Evolutionary conservation across 2,113 vertebrate genomes (phyloP), one percentile per base, ranked within the genome.

Genomic region (Tautogolabrus adspersus): DNA sequence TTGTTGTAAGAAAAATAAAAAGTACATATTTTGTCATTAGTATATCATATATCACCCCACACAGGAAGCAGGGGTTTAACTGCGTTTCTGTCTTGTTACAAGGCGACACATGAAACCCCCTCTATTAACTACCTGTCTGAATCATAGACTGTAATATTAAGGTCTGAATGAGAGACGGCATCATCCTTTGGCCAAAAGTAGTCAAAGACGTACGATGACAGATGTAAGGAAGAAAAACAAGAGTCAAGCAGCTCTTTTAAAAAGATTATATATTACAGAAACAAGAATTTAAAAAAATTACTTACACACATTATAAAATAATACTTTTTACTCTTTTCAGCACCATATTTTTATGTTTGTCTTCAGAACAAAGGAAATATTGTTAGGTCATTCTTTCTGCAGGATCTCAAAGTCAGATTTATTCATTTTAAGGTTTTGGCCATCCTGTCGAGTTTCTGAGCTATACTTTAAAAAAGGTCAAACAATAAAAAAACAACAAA

Each of bases 191-290:
- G 81, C 70, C 42, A 0, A 42, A 0, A 13, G 12, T 0, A 40
- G 44, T 11, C 12, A 34, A 66, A 0, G 10, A 0, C 46, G 8
- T 26, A 10, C 1, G 37, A 44, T 21, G 56, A 51, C 18, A n/a
- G 18, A 3, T 1, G 38, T 60, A 15, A 19, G 38, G 59, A 92
- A 91, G 51, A 88, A 93, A 91, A 91, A 93, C 93, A 89, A 88
- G 75, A 94, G 90, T 88, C 93, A 61, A 87, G 64, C 77, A 88
- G 88, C 91, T 91, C 91, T 93, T 94, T 94, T 91, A 93, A 91
- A 94, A 93, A 96, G 93, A 93, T 92, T 83, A 95, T 96, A 94
- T 96, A 95, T 96, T 96, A 95, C 93, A 95, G 88, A 92, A 91
- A 94, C 89, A 91, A 88, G 86, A 91, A 81, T 82, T 91, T 77